A percentile compares a stretch with the other conserved stretches of the same genome.
phyloP scores from a whole-genome alignment of 2,888 invertebrate genomes.

The Sphaerophoria taeniata region DNA sequence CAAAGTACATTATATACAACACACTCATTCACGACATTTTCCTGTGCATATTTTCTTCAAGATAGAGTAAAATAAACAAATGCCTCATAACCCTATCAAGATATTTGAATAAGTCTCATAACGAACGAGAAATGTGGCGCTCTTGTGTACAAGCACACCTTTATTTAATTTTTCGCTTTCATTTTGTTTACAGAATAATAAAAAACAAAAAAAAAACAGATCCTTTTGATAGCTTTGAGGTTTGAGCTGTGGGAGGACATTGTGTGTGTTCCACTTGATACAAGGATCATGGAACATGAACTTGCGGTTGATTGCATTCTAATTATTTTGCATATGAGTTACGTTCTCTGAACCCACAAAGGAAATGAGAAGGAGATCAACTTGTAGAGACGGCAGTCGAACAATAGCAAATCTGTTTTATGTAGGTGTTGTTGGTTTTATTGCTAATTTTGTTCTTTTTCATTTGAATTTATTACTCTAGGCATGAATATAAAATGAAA shows the following conservation, averaged over 20 bases:
- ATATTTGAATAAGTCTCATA: slow-evolving; percentile 72
- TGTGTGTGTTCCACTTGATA: slow-evolving; percentile 55
- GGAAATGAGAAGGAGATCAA: slow-evolving; percentile 11
- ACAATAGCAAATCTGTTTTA: slow-evolving; percentile 18
- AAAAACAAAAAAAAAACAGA: slow-evolving; percentile 31
- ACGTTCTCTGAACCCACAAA: no score
- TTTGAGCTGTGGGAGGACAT: slow-evolving; percentile 8
- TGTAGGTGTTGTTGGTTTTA: slow-evolving; percentile 31
- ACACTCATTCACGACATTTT: slow-evolving; percentile 48
- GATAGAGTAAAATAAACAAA: slow-evolving; percentile 59
- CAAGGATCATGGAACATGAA: slow-evolving; percentile 72
- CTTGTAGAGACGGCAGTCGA: slow-evolving; percentile 5
- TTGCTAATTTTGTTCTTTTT: slow-evolving; percentile 31
- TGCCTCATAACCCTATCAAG: slow-evolving; percentile 70
- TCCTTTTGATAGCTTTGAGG: slow-evolving; percentile 44
- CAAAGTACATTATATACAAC: slow-evolving; percentile 48
- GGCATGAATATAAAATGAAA: slow-evolving; percentile 8
- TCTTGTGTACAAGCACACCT: slow-evolving; percentile 48
- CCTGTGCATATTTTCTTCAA: slow-evolving; percentile 11
- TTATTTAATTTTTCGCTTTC: slow-evolving; percentile 37
- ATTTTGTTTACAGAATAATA: not conserved
- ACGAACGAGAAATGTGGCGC: slow-evolving; percentile 63
- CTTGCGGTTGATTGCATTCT: slow-evolving; percentile 73
- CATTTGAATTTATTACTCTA: slow-evolving; percentile 35
- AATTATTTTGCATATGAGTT: slow-evolving; percentile 56